These are phyloP conservation scores for Rana temporaria DNA, from an alignment of 2,113 vertebrate species.

Conservation along the genomic window DNA sequence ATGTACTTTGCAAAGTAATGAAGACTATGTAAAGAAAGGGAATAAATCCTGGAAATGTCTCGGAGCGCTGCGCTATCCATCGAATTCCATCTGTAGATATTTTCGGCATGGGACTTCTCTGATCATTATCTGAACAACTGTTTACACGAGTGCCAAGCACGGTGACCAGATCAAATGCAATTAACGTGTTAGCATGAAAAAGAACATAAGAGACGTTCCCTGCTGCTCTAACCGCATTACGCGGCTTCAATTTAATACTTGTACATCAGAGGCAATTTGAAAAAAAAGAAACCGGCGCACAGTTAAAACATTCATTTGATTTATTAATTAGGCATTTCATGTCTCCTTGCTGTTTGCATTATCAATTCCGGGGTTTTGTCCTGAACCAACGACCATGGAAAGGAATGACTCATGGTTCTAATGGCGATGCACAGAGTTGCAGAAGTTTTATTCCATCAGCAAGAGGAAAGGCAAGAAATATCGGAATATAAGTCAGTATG, in stretches of 20 bases:
- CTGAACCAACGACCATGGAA: neutral
- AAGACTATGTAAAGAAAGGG: too few relatives aligned
- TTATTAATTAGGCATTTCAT: constrained; percentile 51
- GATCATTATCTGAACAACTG: neutral
- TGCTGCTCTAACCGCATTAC: constrained; percentile 24
- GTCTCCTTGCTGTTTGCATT: constrained; percentile 36
- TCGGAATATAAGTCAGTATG: too few relatives aligned
- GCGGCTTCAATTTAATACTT: constrained; percentile 7
- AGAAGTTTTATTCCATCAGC: neutral
- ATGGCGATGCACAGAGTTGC: neutral
- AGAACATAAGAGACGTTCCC: neutral
- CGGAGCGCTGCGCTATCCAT: too few relatives aligned
- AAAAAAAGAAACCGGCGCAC: neutral
- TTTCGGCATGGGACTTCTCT: neutral
- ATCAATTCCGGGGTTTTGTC: neutral
- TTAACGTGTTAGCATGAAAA: constrained; percentile 11
- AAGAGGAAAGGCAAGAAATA: too few relatives aligned
- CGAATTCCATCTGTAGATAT: too few relatives aligned
- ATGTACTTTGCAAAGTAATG: too few relatives aligned
- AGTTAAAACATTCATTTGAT: constrained; percentile 23
- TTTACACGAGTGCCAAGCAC: neutral
- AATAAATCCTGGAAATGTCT: too few relatives aligned
- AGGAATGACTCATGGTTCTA: neutral
- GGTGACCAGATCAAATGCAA: neutral
- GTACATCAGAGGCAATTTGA: constrained; percentile 31